These are phyloP conservation scores for Chironomus tentans DNA, from an alignment of 2,888 invertebrate species.

Conservation along the genomic window DNA sequence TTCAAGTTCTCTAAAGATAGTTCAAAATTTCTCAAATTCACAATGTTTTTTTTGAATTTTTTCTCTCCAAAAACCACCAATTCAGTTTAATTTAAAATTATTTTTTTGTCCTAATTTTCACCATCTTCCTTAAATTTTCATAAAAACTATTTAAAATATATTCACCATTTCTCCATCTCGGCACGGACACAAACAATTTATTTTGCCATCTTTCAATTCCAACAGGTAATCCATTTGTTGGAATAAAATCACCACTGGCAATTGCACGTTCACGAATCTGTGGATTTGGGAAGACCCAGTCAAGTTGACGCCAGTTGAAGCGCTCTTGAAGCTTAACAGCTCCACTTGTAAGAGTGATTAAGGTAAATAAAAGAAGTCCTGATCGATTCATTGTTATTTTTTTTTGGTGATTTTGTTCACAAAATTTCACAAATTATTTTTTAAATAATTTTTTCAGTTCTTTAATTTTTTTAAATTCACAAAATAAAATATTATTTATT, in stretches of 20 bases:
- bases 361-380: constrained; percentile 30
- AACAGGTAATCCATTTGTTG: constrained; percentile 70
- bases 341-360: neutral
- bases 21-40: no score
- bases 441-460: no score
- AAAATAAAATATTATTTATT: neutral
- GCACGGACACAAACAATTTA: constrained; percentile 73
- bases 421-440: no score
- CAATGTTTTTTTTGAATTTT: no score
- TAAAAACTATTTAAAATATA: neutral
- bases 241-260: constrained; percentile 55
- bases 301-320: constrained; percentile 65
- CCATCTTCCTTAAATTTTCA: neutral
- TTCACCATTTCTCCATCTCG: constrained; percentile 67
- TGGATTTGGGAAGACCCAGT: constrained; percentile 63
- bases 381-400: neutral
- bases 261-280: constrained; percentile 54
- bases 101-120: no score
- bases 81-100: no score
- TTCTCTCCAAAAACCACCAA: no score
- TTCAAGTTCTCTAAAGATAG: no score
- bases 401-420: neutral
- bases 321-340: constrained; percentile 54
- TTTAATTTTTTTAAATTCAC: neutral
- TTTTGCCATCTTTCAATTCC: constrained; percentile 73